Percentiles rank a stretch among this genome's conserved stretches.
Conservation (phyloP, 2,797 vertebrate genomes). For the Microctenopoma lineatum region DNA sequence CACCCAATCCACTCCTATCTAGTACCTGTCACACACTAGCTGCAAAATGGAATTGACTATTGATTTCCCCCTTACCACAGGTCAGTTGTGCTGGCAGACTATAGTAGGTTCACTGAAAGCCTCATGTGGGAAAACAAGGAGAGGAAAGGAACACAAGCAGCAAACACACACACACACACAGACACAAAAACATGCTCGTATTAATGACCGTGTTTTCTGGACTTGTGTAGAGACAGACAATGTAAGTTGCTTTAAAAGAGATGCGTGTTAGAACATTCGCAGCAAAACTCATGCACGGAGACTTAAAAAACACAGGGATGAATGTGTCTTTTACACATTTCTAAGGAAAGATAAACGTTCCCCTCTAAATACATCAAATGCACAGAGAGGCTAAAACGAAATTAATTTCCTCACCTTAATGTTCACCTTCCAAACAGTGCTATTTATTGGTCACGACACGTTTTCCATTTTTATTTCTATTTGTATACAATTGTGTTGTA, state of each 20-base stretch:
- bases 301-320: not conserved
- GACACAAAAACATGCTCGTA: constrained; percentile 48
- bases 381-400: no score
- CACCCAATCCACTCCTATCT: constrained; percentile 86
- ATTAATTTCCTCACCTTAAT: not conserved
- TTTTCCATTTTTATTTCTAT: no score
- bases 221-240: constrained; percentile 32
- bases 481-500: no score
- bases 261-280: constrained; percentile 13
- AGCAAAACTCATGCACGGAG: not conserved
- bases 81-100: constrained; percentile 77
- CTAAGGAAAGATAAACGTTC: not conserved
- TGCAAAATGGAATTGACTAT: constrained; percentile 89
- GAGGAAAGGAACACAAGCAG: constrained; percentile 35
- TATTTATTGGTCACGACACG: no score
- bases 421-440: no score
- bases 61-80: constrained; percentile 84
- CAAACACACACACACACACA: constrained; percentile 56
- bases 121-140: constrained; percentile 53
- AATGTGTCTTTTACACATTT: no score
- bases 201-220: constrained; percentile 50
- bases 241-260: constrained; percentile 26
- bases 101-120: constrained; percentile 63
- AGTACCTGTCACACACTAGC: constrained; percentile 82
- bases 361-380: not conserved